Base-by-base conservation (phyloP, 1,140 invertebrate species). In the Sitodiplosis mosellana region DNA sequence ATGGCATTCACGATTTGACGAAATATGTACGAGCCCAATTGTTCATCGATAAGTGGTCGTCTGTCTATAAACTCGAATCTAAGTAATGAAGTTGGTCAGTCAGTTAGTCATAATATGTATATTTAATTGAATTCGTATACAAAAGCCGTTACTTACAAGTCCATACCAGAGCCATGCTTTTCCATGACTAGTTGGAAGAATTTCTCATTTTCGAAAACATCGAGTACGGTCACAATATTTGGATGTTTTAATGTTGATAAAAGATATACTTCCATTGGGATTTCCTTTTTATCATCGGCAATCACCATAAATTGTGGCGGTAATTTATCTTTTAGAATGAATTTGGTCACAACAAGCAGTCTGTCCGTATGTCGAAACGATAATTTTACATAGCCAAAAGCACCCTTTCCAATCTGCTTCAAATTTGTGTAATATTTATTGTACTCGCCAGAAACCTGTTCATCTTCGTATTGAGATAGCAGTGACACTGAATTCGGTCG, bases 21-120 rank as follows among this genome's bases (percentile, higher is more conserved):
- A 54, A 83, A 84, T 36, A 85, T 82, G 53, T 80, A 80, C 53
- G 76, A 78, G 5, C 74, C 72, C 27, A 85, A 62, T n/a, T 72
- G 66, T 58, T 85, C 81, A 54, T 82, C 79, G 50, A 83, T 64
- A 36, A 71, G 55, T 2, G 79, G 78, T 22, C 74, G 68, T 1
- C 78, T 66, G 52, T 84, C 82, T 48, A 85, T 83, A 57, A 85
- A 85, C 60, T 84, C 81, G 67, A 84, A 85, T n/a, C n/a, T n/a
- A n/a, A n/a, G n/a, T n/a, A n/a, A n/a, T n/a, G n/a, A n/a, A n/a
- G n/a, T n/a, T n/a, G n/a, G n/a, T n/a, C n/a, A n/a, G n/a, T n/a
- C n/a, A n/a, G n/a, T n/a, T n/a, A n/a, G n/a, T n/a, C n/a, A n/a
- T 43, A 83, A 59, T n/a, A n/a, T n/a, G n/a, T n/a, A n/a, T n/a